A percentile compares a stretch with the other conserved stretches of the same genome.
These are phyloP conservation scores for Campylorhamphus procurvoides DNA, from an alignment of 2,113 vertebrate genomes.

Conservation along the genomic window DNA sequence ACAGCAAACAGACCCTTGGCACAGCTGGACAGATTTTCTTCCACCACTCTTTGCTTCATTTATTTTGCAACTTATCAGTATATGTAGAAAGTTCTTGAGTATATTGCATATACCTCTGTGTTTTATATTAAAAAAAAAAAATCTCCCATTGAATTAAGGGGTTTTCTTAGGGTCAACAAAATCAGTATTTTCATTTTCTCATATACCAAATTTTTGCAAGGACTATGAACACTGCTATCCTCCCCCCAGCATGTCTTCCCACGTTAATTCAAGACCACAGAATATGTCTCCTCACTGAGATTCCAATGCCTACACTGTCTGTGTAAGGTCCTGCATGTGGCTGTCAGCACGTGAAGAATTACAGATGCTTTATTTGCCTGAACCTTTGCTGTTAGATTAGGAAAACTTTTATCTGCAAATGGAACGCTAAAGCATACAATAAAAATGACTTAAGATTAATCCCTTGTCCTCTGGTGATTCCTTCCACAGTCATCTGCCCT, in stretches of 20 bases:
- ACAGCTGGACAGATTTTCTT: not conserved
- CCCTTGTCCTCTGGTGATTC: not conserved
- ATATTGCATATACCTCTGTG: not conserved
- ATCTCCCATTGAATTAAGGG: not conserved
- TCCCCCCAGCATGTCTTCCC: not conserved
- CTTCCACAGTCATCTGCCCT: not conserved
- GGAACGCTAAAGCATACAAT: not conserved
- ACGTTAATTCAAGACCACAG: accelerated
- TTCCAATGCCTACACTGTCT: not conserved
- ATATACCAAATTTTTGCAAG: not conserved
- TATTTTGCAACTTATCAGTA: not conserved
- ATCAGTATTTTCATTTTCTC: not conserved
- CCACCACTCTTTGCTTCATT: not conserved
- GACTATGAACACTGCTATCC: not conserved
- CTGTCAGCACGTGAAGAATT: not conserved
- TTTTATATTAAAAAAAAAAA: not conserved
- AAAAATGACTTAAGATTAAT: not conserved
- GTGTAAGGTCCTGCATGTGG: not conserved
- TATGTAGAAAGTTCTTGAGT: not conserved
- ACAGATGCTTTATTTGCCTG: not conserved
- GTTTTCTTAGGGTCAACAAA: not conserved
- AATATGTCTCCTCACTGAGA: not conserved
- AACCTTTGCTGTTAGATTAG: not conserved
- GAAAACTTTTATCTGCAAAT: not conserved
- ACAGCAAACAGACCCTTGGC: not conserved